Percentiles rank a stretch among this genome's conserved stretches.
Conservation (phyloP, 2,888 invertebrate species). For the Erannis defoliaria region DNA sequence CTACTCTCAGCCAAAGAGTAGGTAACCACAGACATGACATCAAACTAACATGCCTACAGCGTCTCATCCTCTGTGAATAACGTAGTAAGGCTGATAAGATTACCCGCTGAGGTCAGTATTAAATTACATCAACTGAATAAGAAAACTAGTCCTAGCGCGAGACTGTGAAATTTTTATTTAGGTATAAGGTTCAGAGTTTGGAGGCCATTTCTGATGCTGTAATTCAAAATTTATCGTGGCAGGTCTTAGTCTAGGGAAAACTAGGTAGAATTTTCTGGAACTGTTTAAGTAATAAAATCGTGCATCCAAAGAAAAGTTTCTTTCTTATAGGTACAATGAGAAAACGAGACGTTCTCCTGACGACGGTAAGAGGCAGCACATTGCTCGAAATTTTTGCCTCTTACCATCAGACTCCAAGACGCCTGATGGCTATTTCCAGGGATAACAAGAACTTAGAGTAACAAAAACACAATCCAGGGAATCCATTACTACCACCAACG, state of each 20-base stretch:
- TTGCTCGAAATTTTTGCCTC: no score
- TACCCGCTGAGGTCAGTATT: conserved; percentile 25
- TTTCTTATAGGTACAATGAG: no score
- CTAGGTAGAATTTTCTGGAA: neutral
- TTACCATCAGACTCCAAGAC: no score
- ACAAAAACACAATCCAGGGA: no score
- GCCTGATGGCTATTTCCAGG: no score
- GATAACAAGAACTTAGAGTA: no score
- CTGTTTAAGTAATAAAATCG: neutral
- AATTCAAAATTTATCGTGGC: neutral
- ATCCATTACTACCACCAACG: no score
- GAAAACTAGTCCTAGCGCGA: conserved; percentile 14
- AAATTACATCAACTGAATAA: conserved; percentile 28
- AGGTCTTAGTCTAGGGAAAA: neutral
- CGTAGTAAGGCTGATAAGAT: conserved; percentile 22
- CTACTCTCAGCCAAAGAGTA: conserved; percentile 2
- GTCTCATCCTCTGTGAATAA: conserved; percentile 28
- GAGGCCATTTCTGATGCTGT: neutral
- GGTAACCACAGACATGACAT: conserved; percentile 14
- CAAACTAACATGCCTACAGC: conserved; percentile 27
- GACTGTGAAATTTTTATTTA: conserved; percentile 23
- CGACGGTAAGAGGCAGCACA: no score
- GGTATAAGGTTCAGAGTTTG: neutral
- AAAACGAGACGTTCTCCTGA: no score
- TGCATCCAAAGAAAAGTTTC: no score